Evolutionary conservation across 2,797 vertebrate species (phyloP).

Genomic region (Mormyrus hasselquistii): DNA sequence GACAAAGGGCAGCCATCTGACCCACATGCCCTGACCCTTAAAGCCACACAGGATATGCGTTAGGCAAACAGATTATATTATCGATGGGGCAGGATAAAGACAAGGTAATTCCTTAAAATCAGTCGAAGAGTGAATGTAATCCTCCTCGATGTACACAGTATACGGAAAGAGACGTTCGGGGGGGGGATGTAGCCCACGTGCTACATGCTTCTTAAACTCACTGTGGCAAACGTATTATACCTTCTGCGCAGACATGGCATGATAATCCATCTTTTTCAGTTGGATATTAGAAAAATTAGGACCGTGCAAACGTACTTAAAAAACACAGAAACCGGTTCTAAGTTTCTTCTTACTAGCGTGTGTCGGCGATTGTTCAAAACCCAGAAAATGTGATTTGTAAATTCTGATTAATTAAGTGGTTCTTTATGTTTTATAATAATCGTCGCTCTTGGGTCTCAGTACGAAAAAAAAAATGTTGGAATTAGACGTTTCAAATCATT

Average conservation of each 20-base stretch:
- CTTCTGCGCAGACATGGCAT: background rate
- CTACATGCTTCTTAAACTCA: background rate
- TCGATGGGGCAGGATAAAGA: background rate
- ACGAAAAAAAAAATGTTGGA: background rate
- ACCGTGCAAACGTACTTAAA: background rate
- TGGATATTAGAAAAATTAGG: background rate
- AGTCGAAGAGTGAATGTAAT: background rate
- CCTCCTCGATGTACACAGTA: background rate
- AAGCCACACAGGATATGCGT: background rate
- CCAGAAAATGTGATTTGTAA: background rate
- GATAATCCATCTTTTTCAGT: background rate
- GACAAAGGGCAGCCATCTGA: background rate
- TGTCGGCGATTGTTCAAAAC: background rate
- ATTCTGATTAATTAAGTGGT: background rate
- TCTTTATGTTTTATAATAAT: background rate
- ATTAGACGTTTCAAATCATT: background rate
- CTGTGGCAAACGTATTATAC: background rate
- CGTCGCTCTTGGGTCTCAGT: background rate
- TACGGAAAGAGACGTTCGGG: background rate
- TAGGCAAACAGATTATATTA: conserved; percentile 1
- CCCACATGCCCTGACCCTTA: background rate
- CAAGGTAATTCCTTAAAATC: background rate
- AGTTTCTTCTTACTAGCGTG: background rate
- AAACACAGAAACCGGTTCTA: background rate
- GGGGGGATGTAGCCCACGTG: background rate